These are phyloP conservation scores for Cepphus grylle DNA, from an alignment of 2,113 vertebrate species.

Conservation along the genomic window DNA sequence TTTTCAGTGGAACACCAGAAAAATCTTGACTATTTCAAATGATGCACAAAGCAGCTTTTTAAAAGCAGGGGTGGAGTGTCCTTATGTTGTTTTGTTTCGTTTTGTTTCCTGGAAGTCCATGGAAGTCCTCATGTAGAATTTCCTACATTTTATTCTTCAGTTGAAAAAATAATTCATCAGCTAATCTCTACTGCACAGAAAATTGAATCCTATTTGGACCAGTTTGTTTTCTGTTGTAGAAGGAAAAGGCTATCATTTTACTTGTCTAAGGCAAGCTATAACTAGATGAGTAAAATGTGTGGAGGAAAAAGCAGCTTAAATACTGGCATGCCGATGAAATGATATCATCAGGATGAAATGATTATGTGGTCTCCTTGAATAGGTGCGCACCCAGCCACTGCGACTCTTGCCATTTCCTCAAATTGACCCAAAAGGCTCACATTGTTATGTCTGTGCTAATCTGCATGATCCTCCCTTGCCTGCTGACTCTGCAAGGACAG, in stretches of 20 bases:
- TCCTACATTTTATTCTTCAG: neutral
- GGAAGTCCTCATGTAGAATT: neutral
- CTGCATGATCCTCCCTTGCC: conserved; percentile 5
- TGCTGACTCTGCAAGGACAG: conserved; percentile 14
- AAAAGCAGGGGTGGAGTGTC: neutral
- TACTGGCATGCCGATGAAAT: conserved; percentile 12
- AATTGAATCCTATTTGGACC: neutral
- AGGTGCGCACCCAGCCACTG: conserved; percentile 31
- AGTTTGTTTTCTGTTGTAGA: neutral
- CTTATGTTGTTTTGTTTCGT: neutral
- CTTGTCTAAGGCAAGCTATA: neutral
- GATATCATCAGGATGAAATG: conserved; percentile 8
- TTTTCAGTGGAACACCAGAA: neutral
- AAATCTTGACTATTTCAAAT: neutral
- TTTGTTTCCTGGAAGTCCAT: neutral
- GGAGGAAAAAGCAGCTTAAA: neutral
- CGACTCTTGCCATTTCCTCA: conserved; percentile 40
- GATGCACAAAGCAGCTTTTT: neutral
- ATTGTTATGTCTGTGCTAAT: conserved; percentile 42
- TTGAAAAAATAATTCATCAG: neutral
- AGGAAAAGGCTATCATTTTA: neutral
- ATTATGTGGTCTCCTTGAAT: conserved; percentile 17
- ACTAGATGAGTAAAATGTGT: neutral
- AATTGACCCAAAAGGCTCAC: conserved; percentile 23
- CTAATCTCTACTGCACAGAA: neutral